Base-by-base conservation (phyloP, 2,113 vertebrate species). In the Mus spicilegus region DNA sequence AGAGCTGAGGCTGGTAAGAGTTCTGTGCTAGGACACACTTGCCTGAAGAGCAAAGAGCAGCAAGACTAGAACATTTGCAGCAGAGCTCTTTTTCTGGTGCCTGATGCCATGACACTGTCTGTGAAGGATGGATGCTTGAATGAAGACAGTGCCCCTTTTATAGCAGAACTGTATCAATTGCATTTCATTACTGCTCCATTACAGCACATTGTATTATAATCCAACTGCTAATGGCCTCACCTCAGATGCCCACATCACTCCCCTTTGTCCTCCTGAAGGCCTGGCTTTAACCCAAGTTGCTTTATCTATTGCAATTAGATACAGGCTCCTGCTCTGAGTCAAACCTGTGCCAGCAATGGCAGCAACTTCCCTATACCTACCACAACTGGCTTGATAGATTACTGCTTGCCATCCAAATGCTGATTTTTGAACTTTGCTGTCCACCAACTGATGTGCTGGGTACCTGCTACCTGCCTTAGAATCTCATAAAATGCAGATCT, bases 201-300 rank as follows among this genome's bases (percentile, higher is more conserved):
- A 95, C 20, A 90, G 84, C 46, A 17, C 78, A 20, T 22, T 42
- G 77, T 46, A 36, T n/a, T 87, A 63, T 39, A 63, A 91, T 46
- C 72, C 84, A 65, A 10, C 54, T 12, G 69, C 30, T 73, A 95
- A 94, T 19, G 73, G 72, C 51, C 81, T 82, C 93, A 89, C 92
- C 92, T 94, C 73, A 36, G 76, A 87, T 87, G n/a, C 84, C 93
- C 63, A 84, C 73, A 19, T 30, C 82, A 24, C 84, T 93, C 90
- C 75, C 87, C 73, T 95, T 46, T 96, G 96, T 78, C 96, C 87
- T 91, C 30, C 30, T 11, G 33, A 95, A 61, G 28, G 30, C 69
- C 73, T 87, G 65, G 90, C 73, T 67, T 87, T 42, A 42, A 78
- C 72, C 92, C n/a, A 28, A 87, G 54, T 91, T 33, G 10, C 87